Evolutionary conservation across 1,140 invertebrate genomes (phyloP).

Genomic region (Papilio helenus): DNA sequence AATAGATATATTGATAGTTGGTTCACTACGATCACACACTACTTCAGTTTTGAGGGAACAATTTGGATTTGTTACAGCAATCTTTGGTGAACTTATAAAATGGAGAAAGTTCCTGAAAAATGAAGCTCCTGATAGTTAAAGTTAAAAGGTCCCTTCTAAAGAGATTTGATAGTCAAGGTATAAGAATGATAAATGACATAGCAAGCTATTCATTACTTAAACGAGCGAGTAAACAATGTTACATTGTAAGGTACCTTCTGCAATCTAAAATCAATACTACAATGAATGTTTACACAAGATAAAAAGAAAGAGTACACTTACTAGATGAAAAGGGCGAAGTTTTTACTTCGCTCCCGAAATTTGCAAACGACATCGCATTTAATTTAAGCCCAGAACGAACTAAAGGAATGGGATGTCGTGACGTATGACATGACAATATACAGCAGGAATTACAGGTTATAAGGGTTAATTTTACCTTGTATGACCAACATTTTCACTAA

Average conservation of each 20-base stretch:
- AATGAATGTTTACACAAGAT: neutral
- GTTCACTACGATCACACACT: constrained; percentile 90
- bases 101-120: constrained; percentile 88
- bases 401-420: neutral
- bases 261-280: constrained; percentile 38
- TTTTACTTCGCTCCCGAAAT: neutral
- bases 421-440: neutral
- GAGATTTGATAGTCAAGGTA: neutral
- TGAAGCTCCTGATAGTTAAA: neutral
- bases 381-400: neutral
- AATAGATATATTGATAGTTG: constrained; percentile 85
- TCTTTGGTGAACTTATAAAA: constrained; percentile 86
- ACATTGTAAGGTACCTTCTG: neutral
- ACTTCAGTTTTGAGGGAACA: constrained; percentile 91
- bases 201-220: neutral
- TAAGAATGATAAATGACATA: neutral
- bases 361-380: neutral
- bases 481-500: constrained; percentile 86
- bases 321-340: neutral
- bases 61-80: constrained; percentile 87
- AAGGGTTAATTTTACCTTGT: constrained; percentile 84
- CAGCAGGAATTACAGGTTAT: constrained; percentile 7
- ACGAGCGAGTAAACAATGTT: neutral
- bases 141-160: neutral
- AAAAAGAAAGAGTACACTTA: neutral